Evolutionary conservation across 2,888 invertebrate species (phyloP).

Genomic region (Dynastes tityus): DNA sequence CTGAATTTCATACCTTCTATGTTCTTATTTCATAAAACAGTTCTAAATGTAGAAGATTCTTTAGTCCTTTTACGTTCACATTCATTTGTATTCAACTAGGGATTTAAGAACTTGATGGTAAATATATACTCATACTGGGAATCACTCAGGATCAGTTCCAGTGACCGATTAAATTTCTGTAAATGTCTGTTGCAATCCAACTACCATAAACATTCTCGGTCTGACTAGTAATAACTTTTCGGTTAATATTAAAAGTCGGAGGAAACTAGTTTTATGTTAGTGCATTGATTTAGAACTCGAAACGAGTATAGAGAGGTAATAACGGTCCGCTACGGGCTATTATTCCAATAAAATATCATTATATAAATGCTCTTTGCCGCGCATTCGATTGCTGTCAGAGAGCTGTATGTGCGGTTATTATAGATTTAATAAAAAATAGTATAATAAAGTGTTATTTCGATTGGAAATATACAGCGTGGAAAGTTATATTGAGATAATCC

Average conservation of each 20-base stretch:
- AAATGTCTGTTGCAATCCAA: neutral
- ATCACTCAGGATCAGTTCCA: constrained; percentile 11
- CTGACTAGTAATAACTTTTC: constrained; percentile 9
- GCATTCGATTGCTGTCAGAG: neutral
- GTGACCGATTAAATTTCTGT: constrained; percentile 29
- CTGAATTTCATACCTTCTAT: too few relatives aligned
- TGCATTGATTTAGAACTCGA: constrained; percentile 18
- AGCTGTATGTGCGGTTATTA: neutral
- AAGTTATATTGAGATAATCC: too few relatives aligned
- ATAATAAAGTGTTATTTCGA: neutral
- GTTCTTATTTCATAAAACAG: too few relatives aligned
- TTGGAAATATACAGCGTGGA: neutral
- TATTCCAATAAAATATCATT: constrained; percentile 33
- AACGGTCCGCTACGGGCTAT: constrained; percentile 28
- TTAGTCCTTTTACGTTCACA: too few relatives aligned
- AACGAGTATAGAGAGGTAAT: constrained; percentile 6
- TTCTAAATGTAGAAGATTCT: too few relatives aligned
- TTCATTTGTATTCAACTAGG: too few relatives aligned
- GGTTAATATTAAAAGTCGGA: constrained; percentile 31
- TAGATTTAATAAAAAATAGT: neutral
- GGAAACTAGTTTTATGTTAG: constrained; percentile 23
- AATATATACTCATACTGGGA: too few relatives aligned
- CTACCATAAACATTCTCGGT: neutral
- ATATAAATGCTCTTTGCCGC: constrained; percentile 23
- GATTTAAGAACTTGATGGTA: too few relatives aligned